These are phyloP conservation scores for Acrocera orbiculus DNA, from an alignment of 2,888 invertebrate genomes.

Conservation along the genomic window DNA sequence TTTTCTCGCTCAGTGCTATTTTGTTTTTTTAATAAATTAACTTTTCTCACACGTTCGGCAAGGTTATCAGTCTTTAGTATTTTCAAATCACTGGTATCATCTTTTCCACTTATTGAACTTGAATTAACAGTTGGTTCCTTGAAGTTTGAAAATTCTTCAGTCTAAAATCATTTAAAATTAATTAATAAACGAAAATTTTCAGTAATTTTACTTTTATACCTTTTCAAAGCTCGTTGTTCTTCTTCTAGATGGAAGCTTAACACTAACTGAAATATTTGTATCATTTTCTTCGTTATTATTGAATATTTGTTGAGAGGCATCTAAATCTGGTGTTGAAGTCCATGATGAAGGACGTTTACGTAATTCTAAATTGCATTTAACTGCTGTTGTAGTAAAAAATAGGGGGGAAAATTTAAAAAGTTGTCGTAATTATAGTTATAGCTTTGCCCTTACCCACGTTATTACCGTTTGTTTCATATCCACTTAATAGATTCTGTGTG, in stretches of 20 bases:
- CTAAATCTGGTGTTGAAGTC: constrained; percentile 71
- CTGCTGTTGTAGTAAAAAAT: too few species aligned
- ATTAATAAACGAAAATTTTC: background rate
- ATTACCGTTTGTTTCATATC: constrained; percentile 15
- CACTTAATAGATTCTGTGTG: constrained; percentile 44
- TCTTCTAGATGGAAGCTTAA: constrained; percentile 48
- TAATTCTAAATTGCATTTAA: constrained; percentile 32
- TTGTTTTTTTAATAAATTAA: constrained; percentile 35
- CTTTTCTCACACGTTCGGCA: constrained; percentile 51
- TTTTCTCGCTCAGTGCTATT: constrained; percentile 20
- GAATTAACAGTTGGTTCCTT: too few species aligned
- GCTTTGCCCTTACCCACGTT: constrained; percentile 22
- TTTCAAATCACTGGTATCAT: constrained; percentile 35
- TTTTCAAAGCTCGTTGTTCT: constrained; percentile 45
- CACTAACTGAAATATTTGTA: constrained; percentile 45
- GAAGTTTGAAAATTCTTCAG: constrained; percentile 32
- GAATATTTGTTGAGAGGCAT: constrained; percentile 26
- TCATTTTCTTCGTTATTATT: constrained; percentile 25
- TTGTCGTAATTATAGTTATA: background rate
- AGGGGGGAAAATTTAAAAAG: background rate
- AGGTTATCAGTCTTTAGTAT: constrained; percentile 51
- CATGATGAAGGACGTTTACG: constrained; percentile 41
- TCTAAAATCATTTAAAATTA: constrained; percentile 16
- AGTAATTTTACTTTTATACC: too few species aligned
- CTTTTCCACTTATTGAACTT: constrained; percentile 18